A percentile compares a stretch with the other conserved stretches of the same genome.
These are phyloP conservation scores for Diadumene lineata DNA, from an alignment of 92 coral and sea anemone species.

Conservation along the genomic window DNA sequence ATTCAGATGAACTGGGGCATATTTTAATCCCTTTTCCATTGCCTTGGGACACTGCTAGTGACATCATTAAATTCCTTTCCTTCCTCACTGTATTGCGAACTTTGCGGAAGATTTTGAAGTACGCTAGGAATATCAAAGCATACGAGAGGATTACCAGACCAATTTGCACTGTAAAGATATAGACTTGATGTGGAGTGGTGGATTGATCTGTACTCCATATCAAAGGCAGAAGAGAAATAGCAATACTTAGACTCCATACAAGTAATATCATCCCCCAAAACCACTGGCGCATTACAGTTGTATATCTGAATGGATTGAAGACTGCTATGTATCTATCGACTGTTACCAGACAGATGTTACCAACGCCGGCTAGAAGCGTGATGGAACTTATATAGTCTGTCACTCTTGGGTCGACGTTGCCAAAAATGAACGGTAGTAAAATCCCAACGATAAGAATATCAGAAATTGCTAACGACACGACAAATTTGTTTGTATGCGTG, in stretches of 20 bases:
- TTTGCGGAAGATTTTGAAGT: conserved; percentile 39
- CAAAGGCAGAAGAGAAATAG: conserved; percentile 51
- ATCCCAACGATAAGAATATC: conserved; percentile 54
- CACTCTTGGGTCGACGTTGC: conserved; percentile 18
- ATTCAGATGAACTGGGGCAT: conserved; percentile 37
- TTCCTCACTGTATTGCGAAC: conserved; percentile 48
- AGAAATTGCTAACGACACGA: conserved; percentile 57
- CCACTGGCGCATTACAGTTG: conserved; percentile 35
- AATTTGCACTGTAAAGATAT: conserved; percentile 37
- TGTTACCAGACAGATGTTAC: conserved; percentile 47
- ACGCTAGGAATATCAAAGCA: conserved; percentile 41
- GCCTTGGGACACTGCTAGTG: conserved; percentile 21
- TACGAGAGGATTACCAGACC: conserved; percentile 42
- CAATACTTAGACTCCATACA: conserved; percentile 38
- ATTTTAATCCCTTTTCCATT: background rate
- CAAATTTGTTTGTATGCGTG: conserved; percentile 52
- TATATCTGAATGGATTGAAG: conserved; percentile 41
- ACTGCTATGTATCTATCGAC: conserved; percentile 63
- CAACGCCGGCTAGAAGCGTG: conserved; percentile 54
- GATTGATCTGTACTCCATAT: conserved; percentile 37
- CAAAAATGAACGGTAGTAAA: conserved; percentile 42
- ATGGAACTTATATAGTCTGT: conserved; percentile 53
- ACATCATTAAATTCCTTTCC: conserved; percentile 25
- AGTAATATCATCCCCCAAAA: conserved; percentile 26
- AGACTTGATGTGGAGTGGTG: conserved; percentile 30